Conservation (phyloP, 2,888 invertebrate genomes). For the Tethea ocularis region DNA sequence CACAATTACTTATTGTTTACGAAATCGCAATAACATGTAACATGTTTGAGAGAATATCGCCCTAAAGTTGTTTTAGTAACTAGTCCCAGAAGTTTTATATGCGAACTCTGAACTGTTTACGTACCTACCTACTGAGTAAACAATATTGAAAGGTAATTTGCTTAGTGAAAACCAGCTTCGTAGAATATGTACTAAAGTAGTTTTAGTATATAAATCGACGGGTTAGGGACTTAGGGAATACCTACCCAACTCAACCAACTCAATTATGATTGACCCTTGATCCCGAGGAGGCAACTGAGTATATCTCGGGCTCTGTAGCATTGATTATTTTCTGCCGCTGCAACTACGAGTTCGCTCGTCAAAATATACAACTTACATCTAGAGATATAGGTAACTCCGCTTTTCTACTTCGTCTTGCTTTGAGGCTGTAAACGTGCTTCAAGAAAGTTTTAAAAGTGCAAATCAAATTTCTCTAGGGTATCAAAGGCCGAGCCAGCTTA, state of each 20-base stretch:
- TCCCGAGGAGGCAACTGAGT: conserved; percentile 44
- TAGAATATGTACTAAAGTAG: background rate
- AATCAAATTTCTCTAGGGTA: conserved; percentile 65
- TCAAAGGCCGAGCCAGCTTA: conserved; percentile 55
- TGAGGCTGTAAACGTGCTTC: conserved; percentile 39
- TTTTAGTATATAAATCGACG: conserved; percentile 23
- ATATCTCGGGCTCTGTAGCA: conserved; percentile 34
- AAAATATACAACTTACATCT: background rate
- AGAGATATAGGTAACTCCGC: no score
- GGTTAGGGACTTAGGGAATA: conserved; percentile 26
- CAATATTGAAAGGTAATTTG: background rate
- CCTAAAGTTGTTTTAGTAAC: background rate
- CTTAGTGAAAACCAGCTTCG: background rate
- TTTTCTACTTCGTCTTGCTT: conserved; percentile 15
- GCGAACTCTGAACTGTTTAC: background rate
- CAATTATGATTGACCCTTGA: conserved; percentile 66
- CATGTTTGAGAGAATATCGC: background rate
- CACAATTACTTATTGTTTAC: conserved; percentile 1
- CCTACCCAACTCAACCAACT: conserved; percentile 43
- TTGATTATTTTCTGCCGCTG: conserved; percentile 28
- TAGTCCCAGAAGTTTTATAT: background rate
- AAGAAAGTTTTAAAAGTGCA: conserved; percentile 54
- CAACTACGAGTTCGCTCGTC: conserved; percentile 3
- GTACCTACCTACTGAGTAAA: background rate
- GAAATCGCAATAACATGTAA: background rate